Percentiles rank a stretch among this genome's conserved stretches.
phyloP scores from a whole-genome alignment of 2,888 invertebrate genomes.

The Archaeoteleia sp. region DNA sequence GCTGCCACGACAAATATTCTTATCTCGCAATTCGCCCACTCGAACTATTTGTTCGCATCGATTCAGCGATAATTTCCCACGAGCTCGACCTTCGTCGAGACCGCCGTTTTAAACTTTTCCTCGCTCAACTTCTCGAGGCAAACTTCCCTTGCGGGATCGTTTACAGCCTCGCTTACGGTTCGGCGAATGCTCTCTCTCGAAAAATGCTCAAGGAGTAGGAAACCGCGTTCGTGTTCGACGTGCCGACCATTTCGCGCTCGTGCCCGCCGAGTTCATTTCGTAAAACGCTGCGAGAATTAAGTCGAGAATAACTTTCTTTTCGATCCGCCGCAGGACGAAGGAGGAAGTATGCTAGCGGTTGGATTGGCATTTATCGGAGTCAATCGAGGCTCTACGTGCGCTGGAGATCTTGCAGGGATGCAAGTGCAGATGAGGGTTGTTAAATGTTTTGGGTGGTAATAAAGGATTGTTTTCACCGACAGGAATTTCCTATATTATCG shows the following conservation, averaged over 20 bases:
- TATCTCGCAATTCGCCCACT: slow-evolving; percentile 19
- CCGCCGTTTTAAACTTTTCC: slow-evolving; percentile 18
- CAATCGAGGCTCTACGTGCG: too few species aligned
- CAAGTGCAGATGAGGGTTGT: too few species aligned
- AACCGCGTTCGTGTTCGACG: slow-evolving; percentile 3
- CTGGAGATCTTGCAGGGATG: too few species aligned
- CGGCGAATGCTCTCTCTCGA: slow-evolving; percentile 27
- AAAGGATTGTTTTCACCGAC: too few species aligned
- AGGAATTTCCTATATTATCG: too few species aligned
- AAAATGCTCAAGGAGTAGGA: slow-evolving; percentile 26
- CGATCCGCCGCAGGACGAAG: too few species aligned
- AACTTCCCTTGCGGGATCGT: slow-evolving; percentile 35
- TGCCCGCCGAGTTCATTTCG: neutral
- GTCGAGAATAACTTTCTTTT: too few species aligned
- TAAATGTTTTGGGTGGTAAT: too few species aligned
- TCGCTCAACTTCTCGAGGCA: slow-evolving; percentile 15
- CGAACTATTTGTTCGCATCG: slow-evolving; percentile 26
- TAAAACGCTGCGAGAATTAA: too few species aligned
- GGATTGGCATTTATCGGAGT: too few species aligned
- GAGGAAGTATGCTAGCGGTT: too few species aligned
- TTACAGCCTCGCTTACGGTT: slow-evolving; percentile 19
- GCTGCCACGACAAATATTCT: slow-evolving; percentile 21
- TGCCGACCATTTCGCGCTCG: slow-evolving; percentile 2
- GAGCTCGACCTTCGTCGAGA: slow-evolving; percentile 25
- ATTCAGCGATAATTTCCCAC: slow-evolving; percentile 29